Evolutionary conservation across 2,797 vertebrate species (phyloP), one percentile per base, ranked within the genome.

Genomic region (Notamacropus eugenii): DNA sequence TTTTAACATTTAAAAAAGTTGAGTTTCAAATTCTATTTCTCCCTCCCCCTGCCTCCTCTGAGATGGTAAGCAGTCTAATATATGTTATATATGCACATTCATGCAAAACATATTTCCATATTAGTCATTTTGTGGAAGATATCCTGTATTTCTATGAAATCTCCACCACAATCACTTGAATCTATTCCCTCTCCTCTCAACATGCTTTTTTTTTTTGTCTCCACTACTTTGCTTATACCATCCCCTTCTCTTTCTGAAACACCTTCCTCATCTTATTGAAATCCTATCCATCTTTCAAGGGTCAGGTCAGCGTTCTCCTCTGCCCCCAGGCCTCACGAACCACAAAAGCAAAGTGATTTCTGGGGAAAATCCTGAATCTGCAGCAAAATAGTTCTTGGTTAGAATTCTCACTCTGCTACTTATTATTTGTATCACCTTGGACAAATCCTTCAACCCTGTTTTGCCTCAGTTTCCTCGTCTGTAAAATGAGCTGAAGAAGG

Each of bases 251-350:
- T 40, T 74, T 19, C 16, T 5, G 62, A 74, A 74, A 74, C 2
- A 55, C 27, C 55, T 59, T 0, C 14, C n/a, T 82, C 54, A 27
- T 40, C 4, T 12, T 54, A 58, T 6, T 34, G 56, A 90, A 19
- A 0, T 57, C 82, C 92, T 92, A 93, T 1, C 31, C 13, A 91
- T 95, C 12, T 59, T 87, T 96, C 91, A 92, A 91, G 93, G 52
- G 29, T 13, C 6, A 19, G 31, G 22, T 10, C 55, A 67, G 90
- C 74, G 55, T 28, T 52, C n/a, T 46, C 93, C 93, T 57, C 46
- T n/a, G 6, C n/a, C 54, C 5, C 12, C 50, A 4, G 46, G 14
- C 59, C 14, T 92, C 97, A 22, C 27, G 22, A 93, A 52, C 16
- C 34, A 40, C 34, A 4, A 40, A 40, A 40, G 34, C 34, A 74